Conservation (phyloP, 2,797 vertebrate species). For the Sebastes cheni region DNA sequence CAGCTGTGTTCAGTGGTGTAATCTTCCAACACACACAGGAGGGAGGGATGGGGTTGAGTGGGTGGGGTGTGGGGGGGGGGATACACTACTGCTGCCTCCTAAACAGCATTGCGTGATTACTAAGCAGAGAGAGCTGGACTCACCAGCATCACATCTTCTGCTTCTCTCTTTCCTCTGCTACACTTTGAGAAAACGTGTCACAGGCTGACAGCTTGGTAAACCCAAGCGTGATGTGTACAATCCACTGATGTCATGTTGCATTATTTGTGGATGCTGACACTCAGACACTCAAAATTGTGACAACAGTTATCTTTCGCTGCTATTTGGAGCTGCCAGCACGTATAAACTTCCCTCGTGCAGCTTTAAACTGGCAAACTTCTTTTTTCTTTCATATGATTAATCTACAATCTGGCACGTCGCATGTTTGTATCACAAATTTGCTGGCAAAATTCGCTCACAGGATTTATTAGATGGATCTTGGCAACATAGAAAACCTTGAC, state of each 20-base stretch:
- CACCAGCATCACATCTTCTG: conserved; percentile 13
- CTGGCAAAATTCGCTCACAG: background rate
- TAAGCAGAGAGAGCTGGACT: conserved; percentile 23
- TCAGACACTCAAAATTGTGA: conserved; percentile 31
- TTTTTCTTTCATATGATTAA: background rate
- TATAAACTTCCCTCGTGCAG: background rate
- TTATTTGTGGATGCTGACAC: conserved; percentile 28
- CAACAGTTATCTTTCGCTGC: conserved; percentile 20
- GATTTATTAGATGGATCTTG: conserved; percentile 9
- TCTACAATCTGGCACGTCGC: conserved; percentile 2
- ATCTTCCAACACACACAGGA: conserved; percentile 1
- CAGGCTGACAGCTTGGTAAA: conserved; percentile 53
- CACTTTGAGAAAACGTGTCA: conserved; percentile 54
- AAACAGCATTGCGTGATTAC: background rate
- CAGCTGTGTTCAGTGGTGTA: conserved; percentile 24
- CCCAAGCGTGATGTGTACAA: conserved; percentile 12
- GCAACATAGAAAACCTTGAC: conserved; percentile 30
- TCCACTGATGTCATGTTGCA: conserved; percentile 50
- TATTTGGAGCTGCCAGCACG: background rate
- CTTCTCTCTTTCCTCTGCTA: conserved; percentile 20
- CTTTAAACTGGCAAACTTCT: conserved; percentile 10
- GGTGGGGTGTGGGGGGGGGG: no score
- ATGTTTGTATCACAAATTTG: no score
- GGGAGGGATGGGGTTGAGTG: background rate
- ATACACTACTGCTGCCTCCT: background rate